Conservation (phyloP, 2,113 vertebrate genomes). For the Rhodinocichla rosea region DNA sequence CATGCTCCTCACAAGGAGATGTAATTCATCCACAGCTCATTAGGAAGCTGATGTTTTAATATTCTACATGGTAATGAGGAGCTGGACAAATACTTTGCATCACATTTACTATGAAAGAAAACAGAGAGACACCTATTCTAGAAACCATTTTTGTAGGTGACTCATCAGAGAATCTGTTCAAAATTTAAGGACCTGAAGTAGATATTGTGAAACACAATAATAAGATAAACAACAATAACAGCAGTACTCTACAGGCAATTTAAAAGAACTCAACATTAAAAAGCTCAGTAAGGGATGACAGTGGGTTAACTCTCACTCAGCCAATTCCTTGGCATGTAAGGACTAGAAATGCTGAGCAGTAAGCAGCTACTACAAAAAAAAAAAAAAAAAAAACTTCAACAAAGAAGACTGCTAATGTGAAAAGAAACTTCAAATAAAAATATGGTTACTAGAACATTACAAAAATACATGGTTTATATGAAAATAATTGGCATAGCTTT, state of each 20-base stretch:
- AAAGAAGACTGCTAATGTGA: background rate
- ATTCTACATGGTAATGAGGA: background rate
- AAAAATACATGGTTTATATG: background rate
- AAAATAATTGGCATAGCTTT: background rate
- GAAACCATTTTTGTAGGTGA: background rate
- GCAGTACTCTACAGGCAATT: background rate
- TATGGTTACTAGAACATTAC: background rate
- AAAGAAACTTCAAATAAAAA: background rate
- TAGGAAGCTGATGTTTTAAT: background rate
- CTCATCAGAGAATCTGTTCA: background rate
- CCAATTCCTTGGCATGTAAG: background rate
- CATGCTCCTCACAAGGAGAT: background rate
- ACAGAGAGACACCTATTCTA: background rate
- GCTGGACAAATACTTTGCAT: background rate
- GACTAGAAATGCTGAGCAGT: background rate
- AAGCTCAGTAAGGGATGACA: background rate
- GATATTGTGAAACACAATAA: background rate
- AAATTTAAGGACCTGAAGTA: background rate
- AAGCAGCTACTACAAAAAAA: background rate
- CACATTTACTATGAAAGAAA: background rate
- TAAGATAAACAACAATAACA: background rate
- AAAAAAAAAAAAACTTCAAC: background rate
- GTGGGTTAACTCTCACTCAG: background rate
- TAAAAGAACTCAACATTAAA: background rate
- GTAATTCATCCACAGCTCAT: background rate